Percentiles rank a stretch among this genome's conserved stretches.
Conservation (phyloP, 1,140 invertebrate genomes). For the Drosophila guanche region DNA sequence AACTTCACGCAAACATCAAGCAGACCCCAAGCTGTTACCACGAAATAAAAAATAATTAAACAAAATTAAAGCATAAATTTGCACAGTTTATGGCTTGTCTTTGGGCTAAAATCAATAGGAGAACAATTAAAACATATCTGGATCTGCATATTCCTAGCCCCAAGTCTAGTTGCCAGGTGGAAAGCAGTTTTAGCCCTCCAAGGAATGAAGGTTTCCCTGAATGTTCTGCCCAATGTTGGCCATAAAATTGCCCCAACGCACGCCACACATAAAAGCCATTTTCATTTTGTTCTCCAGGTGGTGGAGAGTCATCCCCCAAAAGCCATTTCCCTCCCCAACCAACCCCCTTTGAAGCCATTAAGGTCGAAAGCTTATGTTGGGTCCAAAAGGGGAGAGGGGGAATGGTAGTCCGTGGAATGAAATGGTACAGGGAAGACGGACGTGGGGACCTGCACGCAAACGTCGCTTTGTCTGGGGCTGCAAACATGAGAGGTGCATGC, state of each 20-base stretch:
- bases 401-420: neutral
- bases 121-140: constrained; percentile 54
- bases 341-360: constrained; percentile 32
- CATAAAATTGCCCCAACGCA: constrained; percentile 74
- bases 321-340: neutral
- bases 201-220: constrained; percentile 44
- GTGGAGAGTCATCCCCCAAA: constrained; percentile 32
- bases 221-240: constrained; percentile 23
- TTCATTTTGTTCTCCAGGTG: constrained; percentile 52
- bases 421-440: neutral
- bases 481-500: neutral
- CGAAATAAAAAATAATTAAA: constrained; percentile 47
- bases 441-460: constrained; percentile 40
- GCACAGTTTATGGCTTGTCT: constrained; percentile 34
- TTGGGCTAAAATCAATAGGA: constrained; percentile 47
- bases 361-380: constrained; percentile 52
- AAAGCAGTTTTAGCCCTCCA: neutral
- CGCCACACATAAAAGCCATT: constrained; percentile 78
- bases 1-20: constrained; percentile 33
- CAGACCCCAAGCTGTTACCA: constrained; percentile 7
- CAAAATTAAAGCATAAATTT: constrained; percentile 54
- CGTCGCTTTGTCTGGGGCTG: constrained; percentile 26
- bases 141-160: constrained; percentile 33
- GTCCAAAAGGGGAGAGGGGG: constrained; percentile 8
- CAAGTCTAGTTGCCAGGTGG: constrained; percentile 4